Conservation (phyloP, 2,113 vertebrate genomes). For the Cheilinus undulatus region DNA sequence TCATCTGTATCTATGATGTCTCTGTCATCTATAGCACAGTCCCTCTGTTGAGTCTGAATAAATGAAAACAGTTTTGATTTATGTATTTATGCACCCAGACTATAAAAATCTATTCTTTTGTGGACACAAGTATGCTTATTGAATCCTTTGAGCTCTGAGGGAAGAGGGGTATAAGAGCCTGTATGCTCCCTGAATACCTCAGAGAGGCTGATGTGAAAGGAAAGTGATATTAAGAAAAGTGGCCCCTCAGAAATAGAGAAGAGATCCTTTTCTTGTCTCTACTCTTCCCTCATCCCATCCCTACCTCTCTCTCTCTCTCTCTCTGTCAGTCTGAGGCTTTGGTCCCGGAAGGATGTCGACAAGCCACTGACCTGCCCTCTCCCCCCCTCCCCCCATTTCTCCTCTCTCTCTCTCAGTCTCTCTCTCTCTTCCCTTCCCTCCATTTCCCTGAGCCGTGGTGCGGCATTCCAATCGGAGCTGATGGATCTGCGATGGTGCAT, state of each 20-base stretch:
- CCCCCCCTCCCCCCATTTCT: background rate
- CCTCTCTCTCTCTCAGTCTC: conserved; percentile 15
- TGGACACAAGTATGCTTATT: conserved; percentile 7
- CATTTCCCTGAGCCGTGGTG: conserved; percentile 73
- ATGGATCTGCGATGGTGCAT: conserved; percentile 82
- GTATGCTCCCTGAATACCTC: conserved; percentile 22
- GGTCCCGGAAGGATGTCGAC: conserved; percentile 65
- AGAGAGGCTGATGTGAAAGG: conserved; percentile 32
- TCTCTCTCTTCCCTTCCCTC: conserved; percentile 65
- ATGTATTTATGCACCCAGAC: background rate
- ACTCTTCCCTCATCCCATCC: background rate
- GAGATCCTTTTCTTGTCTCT: conserved; percentile 1
- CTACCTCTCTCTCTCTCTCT: background rate
- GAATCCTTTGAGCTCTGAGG: conserved; percentile 10
- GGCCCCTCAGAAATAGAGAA: conserved; percentile 40
- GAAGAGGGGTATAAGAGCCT: conserved; percentile 13
- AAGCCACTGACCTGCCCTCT: conserved; percentile 69
- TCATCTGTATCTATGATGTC: background rate
- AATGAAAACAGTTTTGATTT: background rate
- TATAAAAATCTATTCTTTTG: background rate
- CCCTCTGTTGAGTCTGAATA: background rate
- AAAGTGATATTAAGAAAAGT: conserved; percentile 41
- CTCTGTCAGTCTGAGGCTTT: conserved; percentile 55
- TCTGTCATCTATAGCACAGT: background rate
- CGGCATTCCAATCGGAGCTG: conserved; percentile 78